Evolutionary conservation across 2,888 invertebrate genomes (phyloP), one percentile per base, ranked within the genome.

Genomic region (Lasius fuliginosus): DNA sequence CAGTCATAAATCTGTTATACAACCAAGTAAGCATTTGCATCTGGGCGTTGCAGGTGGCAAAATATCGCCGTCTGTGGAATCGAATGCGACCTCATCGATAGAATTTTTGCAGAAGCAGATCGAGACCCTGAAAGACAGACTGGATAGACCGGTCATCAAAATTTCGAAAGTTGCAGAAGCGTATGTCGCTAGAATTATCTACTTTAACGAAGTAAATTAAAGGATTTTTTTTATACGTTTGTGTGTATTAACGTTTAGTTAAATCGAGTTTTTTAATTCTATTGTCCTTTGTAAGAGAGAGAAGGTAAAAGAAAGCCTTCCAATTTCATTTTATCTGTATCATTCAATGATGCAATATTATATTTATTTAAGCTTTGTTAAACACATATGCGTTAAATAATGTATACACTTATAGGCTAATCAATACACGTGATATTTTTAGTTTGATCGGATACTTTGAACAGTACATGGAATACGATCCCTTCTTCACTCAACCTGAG

Each of bases 401-500:
- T 60, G 46, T 42, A 46, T 46, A n/a, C 64, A 36, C 40, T 73
- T 73, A 58, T 75, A 46, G 33, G 18, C 64, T 75, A 75, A 75
- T 75, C 75, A 36, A 76, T 76, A 53, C n/a, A 76, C 49, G 33
- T 6, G 56, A 56, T 68, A 60, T 81, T 91, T 91, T 6, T 95
- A 98, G 98, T 94, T 97, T 98, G 95, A 97, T 99, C 92, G 97
- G 97, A 76, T 99, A 98, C 95, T 99, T 97, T 95, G 99, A 99
- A 95, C 99, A 99, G 95, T 99, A 99, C 95, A 96, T 97, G 84
- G 99, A 99, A 94, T 99, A 99, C 95, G 99, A 99, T 96, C 97
- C 98, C 86, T 98, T 99, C 95, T 97, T 99, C 87, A 98, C 98
- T 11, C 96, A 98, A 40, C 98, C 99, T 1, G 99, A 99, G 95